These are phyloP conservation scores for Arge pagana DNA, from an alignment of 2,888 invertebrate species.

Conservation along the genomic window DNA sequence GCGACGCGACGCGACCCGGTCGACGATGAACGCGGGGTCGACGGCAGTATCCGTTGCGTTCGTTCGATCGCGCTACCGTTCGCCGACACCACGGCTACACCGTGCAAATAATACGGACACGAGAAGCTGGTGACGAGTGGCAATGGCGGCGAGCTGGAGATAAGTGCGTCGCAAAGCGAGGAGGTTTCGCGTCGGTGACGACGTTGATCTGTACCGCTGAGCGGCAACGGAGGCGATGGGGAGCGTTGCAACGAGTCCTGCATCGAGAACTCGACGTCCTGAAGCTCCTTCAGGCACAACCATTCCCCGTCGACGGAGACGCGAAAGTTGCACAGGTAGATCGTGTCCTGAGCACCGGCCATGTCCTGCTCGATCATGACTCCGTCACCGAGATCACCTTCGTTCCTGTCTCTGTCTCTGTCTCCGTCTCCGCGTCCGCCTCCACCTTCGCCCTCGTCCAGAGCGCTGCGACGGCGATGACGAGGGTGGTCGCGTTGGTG, in stretches of 20 bases:
- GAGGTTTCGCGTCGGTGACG: conserved; percentile 43
- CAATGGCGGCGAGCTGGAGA: conserved; percentile 52
- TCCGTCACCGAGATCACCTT: conserved; percentile 39
- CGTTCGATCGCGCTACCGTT: too few relatives aligned
- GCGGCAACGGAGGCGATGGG: conserved; percentile 68
- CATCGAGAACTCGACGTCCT: conserved; percentile 82
- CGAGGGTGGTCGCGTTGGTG: too few relatives aligned
- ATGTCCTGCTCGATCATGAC: conserved; percentile 66
- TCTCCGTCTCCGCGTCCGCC: too few relatives aligned
- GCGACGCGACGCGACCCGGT: too few relatives aligned
- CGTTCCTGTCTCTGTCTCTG: conserved; percentile 6
- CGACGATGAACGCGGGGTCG: too few relatives aligned
- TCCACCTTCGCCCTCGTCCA: too few relatives aligned
- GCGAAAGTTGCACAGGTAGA: conserved; percentile 95
- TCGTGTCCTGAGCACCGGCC: conserved; percentile 92
- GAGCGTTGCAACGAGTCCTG: conserved; percentile 71
- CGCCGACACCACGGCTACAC: too few relatives aligned
- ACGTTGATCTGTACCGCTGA: conserved; percentile 56
- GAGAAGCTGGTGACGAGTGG: conserved; percentile 55
- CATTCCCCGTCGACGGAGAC: conserved; percentile 97
- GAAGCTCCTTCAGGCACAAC: conserved; percentile 92
- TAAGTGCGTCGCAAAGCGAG: conserved; percentile 53
- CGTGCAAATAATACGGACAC: conserved; percentile 48
- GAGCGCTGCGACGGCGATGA: too few relatives aligned
- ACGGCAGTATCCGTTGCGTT: too few relatives aligned